Base-by-base conservation (phyloP, 2,113 vertebrate species). In the Cebidichthys violaceus region DNA sequence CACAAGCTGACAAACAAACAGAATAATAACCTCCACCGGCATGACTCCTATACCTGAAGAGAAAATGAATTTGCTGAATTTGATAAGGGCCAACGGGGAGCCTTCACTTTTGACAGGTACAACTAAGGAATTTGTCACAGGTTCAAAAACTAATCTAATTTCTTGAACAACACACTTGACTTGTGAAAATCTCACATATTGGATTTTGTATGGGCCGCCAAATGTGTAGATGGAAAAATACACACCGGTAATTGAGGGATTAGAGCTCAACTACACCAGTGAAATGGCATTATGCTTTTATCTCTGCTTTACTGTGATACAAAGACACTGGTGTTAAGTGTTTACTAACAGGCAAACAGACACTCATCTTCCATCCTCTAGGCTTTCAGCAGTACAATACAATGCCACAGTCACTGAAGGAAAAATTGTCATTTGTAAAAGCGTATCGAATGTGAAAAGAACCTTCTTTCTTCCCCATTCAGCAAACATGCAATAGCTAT, bases 11-110 rank as follows among this genome's bases (percentile, higher is more conserved):
- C 93, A 94, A 95, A 95, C 94, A 94, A 95, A 95, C 92, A 92
- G 89, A 93, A 95, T 94, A 94, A 94, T 95, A 93, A 94, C 90
- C 86, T 87, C 75, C 62, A 86, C 82, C 88, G 72, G 91, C 92
- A 90, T 83, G 91, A 90, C 89, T 92, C 92, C 85, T 73, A 81
- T 94, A 90, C 92, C 92, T 92, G 85, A 75, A 91, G 89, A 91
- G 93, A 94, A 95, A 95, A 95, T 94, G 85, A 94, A 95, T 95
- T 94, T 59, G 59, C 82, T 60, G 92, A 93, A 95, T 95, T 94
- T 94, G 94, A 95, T 95, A 94, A 95, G 93, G 93, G 91, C 91
- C 94, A 94, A 93, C 92, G 88, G 94, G 94, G 94, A 95, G 94
- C 91, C 92, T 87, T 95, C 94, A 94, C 92, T 93, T 92, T 93